Base-by-base conservation (phyloP, 2,888 invertebrate species). In the Papilio gigon region DNA sequence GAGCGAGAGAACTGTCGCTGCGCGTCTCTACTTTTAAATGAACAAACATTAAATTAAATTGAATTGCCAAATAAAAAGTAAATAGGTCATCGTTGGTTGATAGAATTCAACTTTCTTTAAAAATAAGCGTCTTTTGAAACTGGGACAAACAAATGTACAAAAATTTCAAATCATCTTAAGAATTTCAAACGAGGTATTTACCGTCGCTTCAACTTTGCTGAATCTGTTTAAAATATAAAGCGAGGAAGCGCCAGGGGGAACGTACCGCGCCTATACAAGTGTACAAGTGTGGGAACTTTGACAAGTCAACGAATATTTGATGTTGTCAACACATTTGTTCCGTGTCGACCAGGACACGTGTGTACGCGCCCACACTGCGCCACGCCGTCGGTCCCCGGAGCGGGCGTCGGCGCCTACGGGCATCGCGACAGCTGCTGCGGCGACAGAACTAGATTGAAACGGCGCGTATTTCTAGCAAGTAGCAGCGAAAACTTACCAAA, bases 241-340 rank as follows among this genome's bases (percentile, higher is more conserved):
- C 30, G n/a, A 17, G n/a, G 27, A 56, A 30, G 30, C 11, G 30
- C n/a, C 9, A 12, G 5, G n/a, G 47, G 4, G 53, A 8, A 9
- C 30, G 50, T n/a, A n/a, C n/a, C n/a, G n/a, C n/a, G n/a, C n/a
- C n/a, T n/a, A n/a, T n/a, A 14, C n/a, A n/a, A 27, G n/a, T 30
- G 11, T 3, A 25, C 25, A n/a, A 17, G 50, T 56, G 17, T 56
- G 12, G n/a, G n/a, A 56, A 56, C 9, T 56, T 56, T 56, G 17
- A 30, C 30, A 56, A 56, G 53, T 56, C 53, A 30, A 17, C 30
- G 53, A 56, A 30, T n/a, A 56, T 56, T 56, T 56, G 30, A 56
- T 30, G 30, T 2, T 17, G 30, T 56, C 17, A 27, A 56, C 30
- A 27, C 30, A 56, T 56, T 30, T 56, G n/a, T 9, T 17, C 30